phyloP scores from a whole-genome alignment of 2,113 vertebrate species.

The Alligator mississippiensis region DNA sequence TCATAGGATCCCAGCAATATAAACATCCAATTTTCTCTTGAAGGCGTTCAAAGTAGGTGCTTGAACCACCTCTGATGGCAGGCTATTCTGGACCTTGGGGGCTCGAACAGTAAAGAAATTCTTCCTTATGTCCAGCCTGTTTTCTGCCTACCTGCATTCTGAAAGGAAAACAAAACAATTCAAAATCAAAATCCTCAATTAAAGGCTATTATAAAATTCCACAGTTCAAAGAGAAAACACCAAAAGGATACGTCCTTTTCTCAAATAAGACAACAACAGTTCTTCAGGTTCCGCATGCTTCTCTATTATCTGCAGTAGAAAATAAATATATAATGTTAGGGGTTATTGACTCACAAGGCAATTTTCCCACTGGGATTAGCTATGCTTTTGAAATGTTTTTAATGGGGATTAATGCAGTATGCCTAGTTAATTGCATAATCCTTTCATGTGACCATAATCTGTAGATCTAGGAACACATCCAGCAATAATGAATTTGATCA shows the following conservation, averaged over 20 bases:
- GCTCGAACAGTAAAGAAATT: too few relatives aligned
- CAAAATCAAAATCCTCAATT: background rate
- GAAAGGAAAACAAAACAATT: background rate
- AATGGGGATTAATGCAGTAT: background rate
- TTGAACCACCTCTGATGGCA: too few relatives aligned
- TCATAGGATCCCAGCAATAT: too few relatives aligned
- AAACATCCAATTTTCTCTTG: too few relatives aligned
- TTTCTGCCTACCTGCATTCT: background rate
- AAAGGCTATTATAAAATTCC: background rate
- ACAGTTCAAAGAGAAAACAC: background rate
- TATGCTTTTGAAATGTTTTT: background rate
- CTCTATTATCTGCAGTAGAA: conserved; percentile 57
- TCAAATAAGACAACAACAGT: conserved; percentile 66
- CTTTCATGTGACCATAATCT: background rate
- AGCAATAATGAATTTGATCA: background rate
- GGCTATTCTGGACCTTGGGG: too few relatives aligned
- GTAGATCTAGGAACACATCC: background rate
- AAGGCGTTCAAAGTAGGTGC: too few relatives aligned
- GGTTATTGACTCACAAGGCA: background rate
- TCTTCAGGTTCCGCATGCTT: conserved; percentile 61
- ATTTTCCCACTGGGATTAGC: background rate
- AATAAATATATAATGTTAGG: background rate
- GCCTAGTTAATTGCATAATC: background rate
- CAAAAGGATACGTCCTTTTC: conserved; percentile 69
- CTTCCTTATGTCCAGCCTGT: background rate